Evolutionary conservation across 2,888 invertebrate species (phyloP), one percentile per base, ranked within the genome.

Genomic region (Periphyllus acericola): DNA sequence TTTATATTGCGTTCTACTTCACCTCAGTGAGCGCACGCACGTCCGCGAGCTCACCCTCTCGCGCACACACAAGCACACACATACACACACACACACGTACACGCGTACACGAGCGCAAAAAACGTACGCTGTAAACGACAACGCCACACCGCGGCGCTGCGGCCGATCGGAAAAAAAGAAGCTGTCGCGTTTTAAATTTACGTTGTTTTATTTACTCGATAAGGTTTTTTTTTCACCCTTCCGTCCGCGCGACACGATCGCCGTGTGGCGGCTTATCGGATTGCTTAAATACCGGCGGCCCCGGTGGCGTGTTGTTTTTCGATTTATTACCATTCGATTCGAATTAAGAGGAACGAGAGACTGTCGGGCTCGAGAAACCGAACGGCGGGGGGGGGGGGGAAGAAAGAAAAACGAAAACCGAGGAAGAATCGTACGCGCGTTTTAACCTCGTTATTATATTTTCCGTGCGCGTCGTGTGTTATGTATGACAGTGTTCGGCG

Each of bases 1-100:
- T 86, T 80, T 86, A 86, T 60, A 86, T 80, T 60, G 55, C 71
- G 85, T 68, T 72, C 60, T 60, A 66, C 60, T 84, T 66, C 66
- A 25, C 40, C 21, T 75, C 83, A 1, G 55, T 32, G 1, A 25
- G n/a, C 72, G 32, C 34, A 34, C 68, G 21, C 81, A 19, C 66
- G 66, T 21, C 32, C 55, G 11, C 55, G 25, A 66, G 5, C 34
- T 34, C 60, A 36, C 25, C 14, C 34, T 25, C 60, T 25, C 25
- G 32, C 29, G 9, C 46, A 55, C 29, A 55, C 34, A 19, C n/a
- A 4, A 29, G 3, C 36, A 66, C 36, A n/a, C n/a, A 25, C 11
- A 9, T 9, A 9, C 46, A 14, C 14, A 46, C 46, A 66, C 36
- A 36, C 80, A 8, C 60, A 25, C 60, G 52, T 11, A 55, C 25